phyloP scores from a whole-genome alignment of 1,140 invertebrate genomes.

The Armadillidium nasatum region DNA sequence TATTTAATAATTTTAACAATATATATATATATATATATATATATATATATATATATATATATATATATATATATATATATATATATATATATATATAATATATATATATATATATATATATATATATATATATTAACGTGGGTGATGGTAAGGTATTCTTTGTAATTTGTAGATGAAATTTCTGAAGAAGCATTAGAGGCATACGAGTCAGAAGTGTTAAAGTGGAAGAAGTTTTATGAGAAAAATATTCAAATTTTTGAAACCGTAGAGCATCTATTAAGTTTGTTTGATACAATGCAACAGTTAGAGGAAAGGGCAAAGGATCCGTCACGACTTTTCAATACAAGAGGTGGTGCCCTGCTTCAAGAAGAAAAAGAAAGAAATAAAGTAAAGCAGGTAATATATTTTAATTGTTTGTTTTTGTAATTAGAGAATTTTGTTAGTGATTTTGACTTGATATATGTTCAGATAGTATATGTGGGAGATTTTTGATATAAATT shows the following conservation, averaged over 20 bases:
- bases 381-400: slow-evolving; percentile 63
- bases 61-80: no score
- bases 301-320: slow-evolving; percentile 65
- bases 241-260: slow-evolving; percentile 54
- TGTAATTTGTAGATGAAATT: slow-evolving; percentile 57
- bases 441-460: no score
- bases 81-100: no score
- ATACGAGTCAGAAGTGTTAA: slow-evolving; percentile 68
- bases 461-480: no score
- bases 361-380: slow-evolving; percentile 76
- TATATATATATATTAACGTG: no score
- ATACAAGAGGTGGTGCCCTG: slow-evolving; percentile 76
- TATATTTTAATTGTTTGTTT: no score
- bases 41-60: no score
- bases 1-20: no score
- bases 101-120: no score
- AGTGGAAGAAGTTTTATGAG: slow-evolving; percentile 62
- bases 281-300: slow-evolving; percentile 63
- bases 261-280: slow-evolving; percentile 18
- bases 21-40: no score
- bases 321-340: slow-evolving; percentile 67
- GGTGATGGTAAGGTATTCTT: no score
- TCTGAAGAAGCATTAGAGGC: slow-evolving; percentile 67
- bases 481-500: background rate
- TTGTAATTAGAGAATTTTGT: no score